These are phyloP conservation scores for Polia nebulosa DNA, from an alignment of 2,888 invertebrate species.

Conservation along the genomic window DNA sequence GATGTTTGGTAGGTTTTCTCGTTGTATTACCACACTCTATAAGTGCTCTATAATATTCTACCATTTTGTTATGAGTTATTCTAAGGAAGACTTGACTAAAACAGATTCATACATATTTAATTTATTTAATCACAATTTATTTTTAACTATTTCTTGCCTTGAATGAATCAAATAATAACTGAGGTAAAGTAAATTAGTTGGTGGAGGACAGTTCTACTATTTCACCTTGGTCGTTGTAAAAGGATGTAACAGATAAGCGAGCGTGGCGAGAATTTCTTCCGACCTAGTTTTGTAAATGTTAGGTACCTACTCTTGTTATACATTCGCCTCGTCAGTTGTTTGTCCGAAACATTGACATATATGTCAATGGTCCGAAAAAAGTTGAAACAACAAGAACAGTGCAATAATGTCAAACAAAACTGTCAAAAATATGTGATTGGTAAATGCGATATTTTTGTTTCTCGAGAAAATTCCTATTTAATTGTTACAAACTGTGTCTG, in stretches of 20 bases:
- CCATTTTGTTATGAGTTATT: constrained; percentile 22
- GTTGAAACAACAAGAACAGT: background rate
- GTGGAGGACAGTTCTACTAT: background rate
- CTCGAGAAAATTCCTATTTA: constrained; percentile 17
- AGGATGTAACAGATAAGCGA: background rate
- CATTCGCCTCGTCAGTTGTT: background rate
- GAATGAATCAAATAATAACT: background rate
- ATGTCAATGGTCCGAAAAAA: too few relatives aligned
- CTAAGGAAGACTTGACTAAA: too few relatives aligned
- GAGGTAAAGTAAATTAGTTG: background rate
- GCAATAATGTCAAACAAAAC: constrained; percentile 27
- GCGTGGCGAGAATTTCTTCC: constrained; percentile 39
- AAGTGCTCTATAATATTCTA: constrained; percentile 37
- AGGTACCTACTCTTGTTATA: background rate
- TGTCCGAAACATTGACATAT: too few relatives aligned
- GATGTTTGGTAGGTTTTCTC: constrained; percentile 63
- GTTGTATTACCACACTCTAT: constrained; percentile 46
- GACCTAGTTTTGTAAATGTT: background rate
- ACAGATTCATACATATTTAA: too few relatives aligned
- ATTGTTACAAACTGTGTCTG: constrained; percentile 22
- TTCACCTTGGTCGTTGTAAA: background rate
- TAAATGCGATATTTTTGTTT: constrained; percentile 22
- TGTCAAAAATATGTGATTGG: constrained; percentile 46
- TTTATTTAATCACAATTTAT: too few relatives aligned
- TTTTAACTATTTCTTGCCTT: background rate